A percentile compares a stretch with the other conserved stretches of the same genome.
Conservation (phyloP, 2,888 invertebrate genomes). For the Globia sparganii region DNA sequence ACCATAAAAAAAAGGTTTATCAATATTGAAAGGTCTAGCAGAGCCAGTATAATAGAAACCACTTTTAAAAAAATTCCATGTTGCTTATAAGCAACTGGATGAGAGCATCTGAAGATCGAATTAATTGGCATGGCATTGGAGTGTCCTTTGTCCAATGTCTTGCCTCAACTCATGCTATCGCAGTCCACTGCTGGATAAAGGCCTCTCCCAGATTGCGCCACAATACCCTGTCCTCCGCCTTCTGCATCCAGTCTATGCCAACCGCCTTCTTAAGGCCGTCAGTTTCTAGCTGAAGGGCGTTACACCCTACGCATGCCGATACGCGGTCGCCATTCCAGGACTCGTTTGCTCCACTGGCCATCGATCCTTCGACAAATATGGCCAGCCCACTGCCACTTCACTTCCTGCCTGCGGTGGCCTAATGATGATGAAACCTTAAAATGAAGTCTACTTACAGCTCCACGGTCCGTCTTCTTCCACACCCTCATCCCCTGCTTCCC, state of each 20-base stretch:
- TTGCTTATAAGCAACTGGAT: too few relatives aligned
- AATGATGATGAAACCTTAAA: not conserved
- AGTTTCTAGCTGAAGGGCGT: too few relatives aligned
- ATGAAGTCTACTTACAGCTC: conserved; percentile 43
- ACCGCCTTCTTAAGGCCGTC: too few relatives aligned
- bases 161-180: not conserved
- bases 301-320: too few relatives aligned
- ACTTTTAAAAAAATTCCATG: not conserved
- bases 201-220: too few relatives aligned
- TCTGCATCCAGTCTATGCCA: too few relatives aligned
- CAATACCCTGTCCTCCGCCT: too few relatives aligned
- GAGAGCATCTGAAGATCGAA: not conserved
- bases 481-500: conserved; percentile 91
- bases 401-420: not conserved
- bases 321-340: too few relatives aligned
- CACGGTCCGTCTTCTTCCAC: conserved; percentile 69
- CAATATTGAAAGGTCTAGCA: not conserved
- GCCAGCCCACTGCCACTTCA: too few relatives aligned
- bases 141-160: not conserved
- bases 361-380: too few relatives aligned
- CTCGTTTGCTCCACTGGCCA: too few relatives aligned
- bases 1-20: not conserved
- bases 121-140: not conserved
- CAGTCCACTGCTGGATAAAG: too few relatives aligned
- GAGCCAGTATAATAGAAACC: not conserved